Base-by-base conservation (phyloP, 37 sponge, comb jelly and placozoan species). In the Cladorhizidae sp. region DNA sequence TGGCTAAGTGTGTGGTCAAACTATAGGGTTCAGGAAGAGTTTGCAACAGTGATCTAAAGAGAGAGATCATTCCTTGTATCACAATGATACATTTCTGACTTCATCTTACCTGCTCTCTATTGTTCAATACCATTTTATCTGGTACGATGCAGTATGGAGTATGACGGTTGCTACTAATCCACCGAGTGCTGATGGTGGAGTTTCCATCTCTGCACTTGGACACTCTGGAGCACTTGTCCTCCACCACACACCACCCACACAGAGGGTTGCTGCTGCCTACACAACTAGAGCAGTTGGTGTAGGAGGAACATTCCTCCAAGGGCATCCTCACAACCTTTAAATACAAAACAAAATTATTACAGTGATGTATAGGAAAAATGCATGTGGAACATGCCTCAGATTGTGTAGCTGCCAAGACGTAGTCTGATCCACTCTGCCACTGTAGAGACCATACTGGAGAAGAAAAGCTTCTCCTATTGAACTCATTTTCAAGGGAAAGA, bases 181-280 rank as follows among this genome's bases (percentile, higher is more conserved):
- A 89, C 74, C 89, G 78, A 0, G 43, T 41, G 29, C 68, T 29
- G 65, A 54, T 49, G 29, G 29, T 55, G 58, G 80, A 79, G 80
- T 88, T 84, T 65, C 35, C 67, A 65, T 65, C 35, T 49, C 70
- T 31, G 75, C 95, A 95, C 56, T 78, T 70, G 43, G 84, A 74
- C 65, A 58, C 76, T 51, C 90, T 74, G 65, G 87, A 88, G 71
- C 95, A 95, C 85, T 89, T 89, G 76, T 88, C 82, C 84, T 91
- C 93, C 54, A 91, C 76, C 35, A 73, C 70, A 82, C 95, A 95
- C 95, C 95, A 95, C 29, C 95, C 95, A 85, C 95, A 95, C 63
- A 95, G 79, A 40, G 89, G 93, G 73, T 88, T 85, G 40, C 7
- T 21, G 55, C 67, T 42, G 43, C 11, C 77, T 28, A 72, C 50